These are phyloP conservation scores for Ageneiosus marmoratus DNA, from an alignment of 2,113 vertebrate species.

Conservation along the genomic window DNA sequence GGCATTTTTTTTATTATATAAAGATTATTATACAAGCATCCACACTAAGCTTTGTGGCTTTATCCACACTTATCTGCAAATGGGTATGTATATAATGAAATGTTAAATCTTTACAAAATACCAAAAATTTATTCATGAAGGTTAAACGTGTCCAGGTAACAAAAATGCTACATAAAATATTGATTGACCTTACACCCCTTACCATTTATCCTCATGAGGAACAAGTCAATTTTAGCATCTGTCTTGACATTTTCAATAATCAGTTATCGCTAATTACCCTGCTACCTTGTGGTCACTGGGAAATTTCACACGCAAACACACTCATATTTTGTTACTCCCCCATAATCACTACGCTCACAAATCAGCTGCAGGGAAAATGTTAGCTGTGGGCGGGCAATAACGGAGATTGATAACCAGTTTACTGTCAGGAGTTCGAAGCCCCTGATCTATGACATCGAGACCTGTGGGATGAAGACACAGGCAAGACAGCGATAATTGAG, in stretches of 20 bases:
- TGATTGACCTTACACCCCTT: slow-evolving; percentile 1
- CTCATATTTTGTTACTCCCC: slow-evolving; percentile 55
- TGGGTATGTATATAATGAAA: neutral
- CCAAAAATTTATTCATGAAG: neutral
- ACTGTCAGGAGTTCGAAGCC: slow-evolving; percentile 61
- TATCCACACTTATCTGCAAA: neutral
- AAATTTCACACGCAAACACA: slow-evolving; percentile 27
- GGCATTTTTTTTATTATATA: neutral
- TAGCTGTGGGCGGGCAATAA: slow-evolving; percentile 65
- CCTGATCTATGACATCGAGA: slow-evolving; percentile 69
- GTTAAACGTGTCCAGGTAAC: neutral
- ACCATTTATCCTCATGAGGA: slow-evolving; percentile 2
- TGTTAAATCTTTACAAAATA: neutral
- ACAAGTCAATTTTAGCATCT: neutral
- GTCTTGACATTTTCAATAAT: slow-evolving; percentile 26
- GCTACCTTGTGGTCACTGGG: slow-evolving; percentile 11
- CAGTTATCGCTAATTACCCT: slow-evolving; percentile 26
- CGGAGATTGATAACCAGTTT: slow-evolving; percentile 71
- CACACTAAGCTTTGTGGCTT: neutral
- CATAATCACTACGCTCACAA: slow-evolving; percentile 58
- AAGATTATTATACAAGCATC: neutral
- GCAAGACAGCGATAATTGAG: slow-evolving; percentile 68
- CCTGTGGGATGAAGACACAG: slow-evolving; percentile 70
- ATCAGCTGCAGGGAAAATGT: slow-evolving; percentile 63
- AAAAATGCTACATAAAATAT: neutral